Conservation (phyloP, 2,797 vertebrate genomes). For the Darevskia mixta region DNA sequence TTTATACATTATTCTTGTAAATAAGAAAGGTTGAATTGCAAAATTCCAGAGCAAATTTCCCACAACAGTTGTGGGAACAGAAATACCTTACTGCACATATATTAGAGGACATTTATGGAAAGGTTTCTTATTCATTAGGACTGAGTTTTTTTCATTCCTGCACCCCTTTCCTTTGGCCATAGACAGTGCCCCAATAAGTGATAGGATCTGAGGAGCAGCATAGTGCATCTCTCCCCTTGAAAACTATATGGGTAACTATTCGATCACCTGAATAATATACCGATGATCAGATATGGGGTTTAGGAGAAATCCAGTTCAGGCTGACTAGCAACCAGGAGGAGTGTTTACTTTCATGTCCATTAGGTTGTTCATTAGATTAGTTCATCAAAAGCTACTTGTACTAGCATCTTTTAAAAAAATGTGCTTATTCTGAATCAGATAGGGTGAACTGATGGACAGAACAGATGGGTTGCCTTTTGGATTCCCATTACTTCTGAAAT, state of each 20-base stretch:
- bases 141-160: too few species aligned
- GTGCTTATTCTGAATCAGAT: background rate
- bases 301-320: background rate
- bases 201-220: background rate
- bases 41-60: background rate
- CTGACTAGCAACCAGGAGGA: background rate
- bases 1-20: background rate
- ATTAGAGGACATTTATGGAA: background rate
- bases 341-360: background rate
- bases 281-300: background rate
- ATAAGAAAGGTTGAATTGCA: background rate
- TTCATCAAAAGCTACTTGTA: background rate
- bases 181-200: background rate
- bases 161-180: background rate
- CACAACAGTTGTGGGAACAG: background rate
- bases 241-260: background rate
- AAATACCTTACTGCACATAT: background rate
- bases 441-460: background rate
- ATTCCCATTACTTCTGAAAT: background rate
- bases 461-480: background rate
- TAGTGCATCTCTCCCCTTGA: background rate
- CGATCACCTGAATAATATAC: background rate
- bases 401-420: background rate
- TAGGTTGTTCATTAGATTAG: background rate
- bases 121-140: background rate